phyloP scores from a whole-genome alignment of 1,140 invertebrate genomes.

The Brachionus sp. region DNA sequence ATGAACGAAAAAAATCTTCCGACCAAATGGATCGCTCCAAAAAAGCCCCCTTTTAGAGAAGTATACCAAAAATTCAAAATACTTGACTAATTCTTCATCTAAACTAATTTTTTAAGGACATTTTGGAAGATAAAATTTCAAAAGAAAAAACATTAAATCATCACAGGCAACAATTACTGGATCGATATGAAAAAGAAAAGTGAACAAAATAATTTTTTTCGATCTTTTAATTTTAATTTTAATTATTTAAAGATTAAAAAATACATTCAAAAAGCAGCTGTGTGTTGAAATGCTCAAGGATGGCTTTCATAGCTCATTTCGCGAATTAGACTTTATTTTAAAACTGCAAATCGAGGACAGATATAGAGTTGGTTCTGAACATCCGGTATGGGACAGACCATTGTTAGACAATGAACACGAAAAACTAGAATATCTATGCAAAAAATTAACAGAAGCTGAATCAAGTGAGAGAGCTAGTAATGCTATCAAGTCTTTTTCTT shows the following conservation, averaged over 20 bases:
- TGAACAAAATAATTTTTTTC: not conserved
- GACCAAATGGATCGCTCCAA: constrained; percentile 11
- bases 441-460: constrained; percentile 35
- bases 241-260: not conserved
- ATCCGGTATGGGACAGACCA: constrained; percentile 34
- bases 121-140: constrained; percentile 7
- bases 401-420: constrained; percentile 25
- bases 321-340: constrained; percentile 26
- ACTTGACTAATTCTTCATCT: not conserved
- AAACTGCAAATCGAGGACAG: constrained; percentile 36
- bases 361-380: constrained; percentile 28
- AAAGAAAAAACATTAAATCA: constrained; percentile 24
- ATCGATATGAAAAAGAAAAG: constrained; percentile 42
- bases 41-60: constrained; percentile 38
- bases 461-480: not conserved
- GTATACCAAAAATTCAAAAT: not conserved
- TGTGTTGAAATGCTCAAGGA: constrained; percentile 37
- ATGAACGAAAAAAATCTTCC: not conserved
- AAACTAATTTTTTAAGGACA: not conserved
- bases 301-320: constrained; percentile 43
- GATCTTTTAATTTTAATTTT: not conserved
- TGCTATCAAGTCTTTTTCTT: not conserved
- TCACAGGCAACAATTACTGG: constrained; percentile 4
- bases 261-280: constrained; percentile 31
- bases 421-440: constrained; percentile 42